Evolutionary conservation across 2,888 invertebrate species (phyloP), one percentile per base, ranked within the genome.

Genomic region (Lomographa bimaculata): DNA sequence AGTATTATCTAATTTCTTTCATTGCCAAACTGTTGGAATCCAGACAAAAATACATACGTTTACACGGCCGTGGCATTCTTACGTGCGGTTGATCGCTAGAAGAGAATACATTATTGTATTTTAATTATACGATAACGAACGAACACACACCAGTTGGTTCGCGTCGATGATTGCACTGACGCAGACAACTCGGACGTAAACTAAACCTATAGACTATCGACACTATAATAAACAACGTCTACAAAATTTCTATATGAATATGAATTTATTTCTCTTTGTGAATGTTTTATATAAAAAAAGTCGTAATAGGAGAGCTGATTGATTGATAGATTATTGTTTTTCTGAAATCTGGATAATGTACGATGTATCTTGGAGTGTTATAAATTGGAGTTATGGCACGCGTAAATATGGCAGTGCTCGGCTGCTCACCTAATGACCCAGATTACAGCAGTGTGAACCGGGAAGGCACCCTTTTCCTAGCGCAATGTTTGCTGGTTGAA

Each of bases 1-100:
- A 94, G 94, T 90, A 64, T 62, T 57, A 59, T 63, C 60, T 59
- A 36, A 64, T 66, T 62, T 60, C 60, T 66, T 66, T 69, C 71
- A 71, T 67, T 76, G 76, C 73, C 72, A 76, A 71, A 72, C 66
- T 71, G 67, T 73, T 70, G 64, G 64, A 72, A 77, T 72, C 58
- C 65, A 61, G 70, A 79, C 73, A 66, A 75, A 79, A 81, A 80
- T 79, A 81, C 65, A 70, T 64, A 64, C 66, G 65, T 77, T 73
- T 67, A 73, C 74, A 70, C 63, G 75, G 63, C 77, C 81, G 61
- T 79, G 75, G 71, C 74, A 71, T 72, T 79, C 70, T 71, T 66
- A 64, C 38, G 47, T 58, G 47, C 51, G 58, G 56, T 60, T 57
- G 62, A 60, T 62, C 59, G 54, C 51, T 50, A 38, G 48, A 37